A percentile compares a stretch with the other conserved stretches of the same genome.
Evolutionary conservation across 2,888 invertebrate genomes (phyloP).

Genomic region (Limnephilus auricula): DNA sequence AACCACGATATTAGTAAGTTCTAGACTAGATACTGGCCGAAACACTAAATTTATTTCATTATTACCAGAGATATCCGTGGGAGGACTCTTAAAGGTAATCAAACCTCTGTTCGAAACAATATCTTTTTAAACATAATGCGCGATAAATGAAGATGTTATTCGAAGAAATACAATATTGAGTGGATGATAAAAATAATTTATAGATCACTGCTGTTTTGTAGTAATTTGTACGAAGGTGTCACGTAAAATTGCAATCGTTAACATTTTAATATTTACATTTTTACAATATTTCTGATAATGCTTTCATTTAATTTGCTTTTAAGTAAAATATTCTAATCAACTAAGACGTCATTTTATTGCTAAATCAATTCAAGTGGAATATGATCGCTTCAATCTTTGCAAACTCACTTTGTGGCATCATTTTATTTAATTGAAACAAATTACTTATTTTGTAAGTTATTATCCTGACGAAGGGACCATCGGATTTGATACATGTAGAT

Average conservation of each 20-base stretch:
- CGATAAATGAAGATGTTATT: neutral
- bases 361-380: too few species aligned
- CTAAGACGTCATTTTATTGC: too few species aligned
- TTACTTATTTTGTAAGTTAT: too few species aligned
- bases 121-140: neutral
- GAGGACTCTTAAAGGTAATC: slow-evolving; percentile 18
- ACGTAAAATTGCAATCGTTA: neutral
- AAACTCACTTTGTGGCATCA: too few species aligned
- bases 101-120: slow-evolving; percentile 9
- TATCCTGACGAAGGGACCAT: too few species aligned
- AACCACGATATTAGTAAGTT: neutral
- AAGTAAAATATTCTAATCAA: too few species aligned
- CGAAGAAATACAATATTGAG: neutral
- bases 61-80: slow-evolving; percentile 14
- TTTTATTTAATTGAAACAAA: too few species aligned
- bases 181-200: neutral
- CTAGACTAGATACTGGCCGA: slow-evolving; percentile 29
- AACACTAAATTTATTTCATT: slow-evolving; percentile 39
- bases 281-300: neutral
- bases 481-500: too few species aligned
- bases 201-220: neutral
- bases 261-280: neutral
- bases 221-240: neutral
- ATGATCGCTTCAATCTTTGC: too few species aligned
- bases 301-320: too few species aligned